These are phyloP conservation scores for Lasioglossum albipes DNA, from an alignment of 1,140 invertebrate species.

Conservation along the genomic window DNA sequence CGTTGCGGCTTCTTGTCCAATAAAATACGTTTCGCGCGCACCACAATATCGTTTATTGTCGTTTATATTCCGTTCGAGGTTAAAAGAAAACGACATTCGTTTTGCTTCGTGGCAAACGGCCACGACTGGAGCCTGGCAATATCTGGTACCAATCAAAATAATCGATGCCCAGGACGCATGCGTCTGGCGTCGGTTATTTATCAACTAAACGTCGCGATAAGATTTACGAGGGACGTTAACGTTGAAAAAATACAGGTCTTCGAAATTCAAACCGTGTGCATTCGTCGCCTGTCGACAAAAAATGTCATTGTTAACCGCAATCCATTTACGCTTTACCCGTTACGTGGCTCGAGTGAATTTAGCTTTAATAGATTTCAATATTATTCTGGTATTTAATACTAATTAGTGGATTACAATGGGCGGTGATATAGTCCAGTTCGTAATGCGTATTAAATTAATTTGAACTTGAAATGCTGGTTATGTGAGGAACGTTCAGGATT, in stretches of 20 bases:
- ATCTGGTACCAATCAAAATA: slow-evolving; percentile 61
- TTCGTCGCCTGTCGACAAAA: neutral
- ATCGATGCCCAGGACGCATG: slow-evolving; percentile 60
- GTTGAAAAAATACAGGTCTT: slow-evolving; percentile 25
- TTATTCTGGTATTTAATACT: too few species aligned
- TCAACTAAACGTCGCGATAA: slow-evolving; percentile 42
- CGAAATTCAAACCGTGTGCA: neutral
- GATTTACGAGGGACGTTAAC: slow-evolving; percentile 46
- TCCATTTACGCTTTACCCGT: too few species aligned
- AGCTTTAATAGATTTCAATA: too few species aligned
- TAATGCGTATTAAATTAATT: too few species aligned
- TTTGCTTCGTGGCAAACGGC: slow-evolving; percentile 55
- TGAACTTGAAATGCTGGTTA: too few species aligned
- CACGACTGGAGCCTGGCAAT: slow-evolving; percentile 44
- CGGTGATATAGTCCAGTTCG: too few species aligned
- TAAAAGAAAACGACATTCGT: slow-evolving; percentile 46
- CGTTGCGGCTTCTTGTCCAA: neutral
- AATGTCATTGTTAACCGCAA: too few species aligned
- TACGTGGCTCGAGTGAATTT: too few species aligned
- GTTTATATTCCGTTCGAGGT: slow-evolving; percentile 27
- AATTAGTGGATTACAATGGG: too few species aligned
- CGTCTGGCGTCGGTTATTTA: slow-evolving; percentile 50
- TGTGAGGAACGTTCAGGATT: too few species aligned
- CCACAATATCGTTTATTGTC: slow-evolving; percentile 13
- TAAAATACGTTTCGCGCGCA: neutral